Percentiles rank a stretch among this genome's conserved stretches.
Conservation (phyloP, 2,113 vertebrate genomes). For the Lates calcarifer region DNA sequence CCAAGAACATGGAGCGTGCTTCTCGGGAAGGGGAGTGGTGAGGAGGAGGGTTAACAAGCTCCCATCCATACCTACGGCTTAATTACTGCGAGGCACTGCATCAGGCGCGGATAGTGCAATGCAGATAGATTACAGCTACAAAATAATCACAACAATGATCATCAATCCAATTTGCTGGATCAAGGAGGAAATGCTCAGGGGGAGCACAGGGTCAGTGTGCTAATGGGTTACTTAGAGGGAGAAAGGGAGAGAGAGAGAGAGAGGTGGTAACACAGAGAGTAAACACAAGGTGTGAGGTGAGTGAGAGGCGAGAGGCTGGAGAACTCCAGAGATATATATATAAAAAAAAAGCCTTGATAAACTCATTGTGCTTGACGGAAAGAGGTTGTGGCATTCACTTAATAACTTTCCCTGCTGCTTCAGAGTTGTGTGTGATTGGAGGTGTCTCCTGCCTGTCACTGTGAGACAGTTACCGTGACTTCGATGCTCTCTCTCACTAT, state of each 20-base stretch:
- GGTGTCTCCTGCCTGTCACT: constrained; percentile 68
- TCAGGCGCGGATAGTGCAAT: constrained; percentile 22
- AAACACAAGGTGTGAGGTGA: constrained; percentile 24
- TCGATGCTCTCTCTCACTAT: constrained; percentile 22
- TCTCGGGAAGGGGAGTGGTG: neutral
- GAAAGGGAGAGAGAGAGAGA: neutral
- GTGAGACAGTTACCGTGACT: constrained; percentile 38
- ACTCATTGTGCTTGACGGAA: constrained; percentile 74
- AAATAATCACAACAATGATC: constrained; percentile 58
- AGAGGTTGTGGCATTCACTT: constrained; percentile 73
- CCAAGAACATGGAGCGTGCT: constrained; percentile 12
- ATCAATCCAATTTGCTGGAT: constrained; percentile 59
- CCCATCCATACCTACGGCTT: constrained; percentile 43
- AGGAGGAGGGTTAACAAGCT: constrained; percentile 46
- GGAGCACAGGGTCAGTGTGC: constrained; percentile 54
- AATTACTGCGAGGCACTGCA: constrained; percentile 26
- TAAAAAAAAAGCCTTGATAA: constrained; percentile 50
- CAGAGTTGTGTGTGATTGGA: constrained; percentile 56
- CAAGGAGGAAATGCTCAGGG: constrained; percentile 35
- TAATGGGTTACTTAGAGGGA: constrained; percentile 47
- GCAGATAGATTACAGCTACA: constrained; percentile 52
- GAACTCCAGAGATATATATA: constrained; percentile 33
- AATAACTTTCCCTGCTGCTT: constrained; percentile 66
- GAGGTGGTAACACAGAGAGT: constrained; percentile 6
- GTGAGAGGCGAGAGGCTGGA: constrained; percentile 18